These are phyloP conservation scores for Pelecanoides urinatrix DNA, from an alignment of 2,113 vertebrate species.

Conservation along the genomic window DNA sequence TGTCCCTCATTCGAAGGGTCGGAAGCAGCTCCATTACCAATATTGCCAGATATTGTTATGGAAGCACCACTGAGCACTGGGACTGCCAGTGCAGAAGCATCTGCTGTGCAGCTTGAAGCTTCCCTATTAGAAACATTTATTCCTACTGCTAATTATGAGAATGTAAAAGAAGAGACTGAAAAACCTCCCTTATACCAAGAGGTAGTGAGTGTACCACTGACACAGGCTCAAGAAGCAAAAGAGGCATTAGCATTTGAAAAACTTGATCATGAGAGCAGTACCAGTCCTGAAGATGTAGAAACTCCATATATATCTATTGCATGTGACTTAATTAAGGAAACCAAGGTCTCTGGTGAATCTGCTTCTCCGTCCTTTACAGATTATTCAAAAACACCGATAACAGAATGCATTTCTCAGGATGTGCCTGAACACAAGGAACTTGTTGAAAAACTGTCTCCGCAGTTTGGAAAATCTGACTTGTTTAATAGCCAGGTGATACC, in stretches of 20 bases:
- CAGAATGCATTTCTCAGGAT: constrained; percentile 55
- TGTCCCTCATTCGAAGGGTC: constrained; percentile 78
- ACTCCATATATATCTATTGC: constrained; percentile 83
- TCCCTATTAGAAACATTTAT: constrained; percentile 78
- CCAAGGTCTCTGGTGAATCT: constrained; percentile 73
- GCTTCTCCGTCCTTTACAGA: constrained; percentile 44
- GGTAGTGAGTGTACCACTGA: constrained; percentile 71
- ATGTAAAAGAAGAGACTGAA: constrained; percentile 76
- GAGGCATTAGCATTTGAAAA: constrained; percentile 26
- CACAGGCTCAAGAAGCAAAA: constrained; percentile 40
- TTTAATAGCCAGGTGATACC: constrained; percentile 69
- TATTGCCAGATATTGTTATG: constrained; percentile 94
- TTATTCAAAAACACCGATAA: constrained; percentile 46
- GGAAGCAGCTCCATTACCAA: constrained; percentile 78
- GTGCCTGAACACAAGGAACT: constrained; percentile 49
- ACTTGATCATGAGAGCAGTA: constrained; percentile 12
- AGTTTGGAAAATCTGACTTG: constrained; percentile 69
- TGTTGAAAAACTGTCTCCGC: constrained; percentile 61
- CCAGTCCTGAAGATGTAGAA: constrained; percentile 71
- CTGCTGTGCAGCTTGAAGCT: constrained; percentile 74
- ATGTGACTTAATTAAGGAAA: constrained; percentile 92
- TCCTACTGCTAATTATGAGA: constrained; percentile 72
- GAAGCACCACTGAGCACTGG: constrained; percentile 85
- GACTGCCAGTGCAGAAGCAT: constrained; percentile 75
- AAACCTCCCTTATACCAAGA: constrained; percentile 86